A percentile compares a stretch with the other conserved stretches of the same genome.
Evolutionary conservation across 1,140 invertebrate species (phyloP).

Genomic region (Mizuhopecten yessoensis): DNA sequence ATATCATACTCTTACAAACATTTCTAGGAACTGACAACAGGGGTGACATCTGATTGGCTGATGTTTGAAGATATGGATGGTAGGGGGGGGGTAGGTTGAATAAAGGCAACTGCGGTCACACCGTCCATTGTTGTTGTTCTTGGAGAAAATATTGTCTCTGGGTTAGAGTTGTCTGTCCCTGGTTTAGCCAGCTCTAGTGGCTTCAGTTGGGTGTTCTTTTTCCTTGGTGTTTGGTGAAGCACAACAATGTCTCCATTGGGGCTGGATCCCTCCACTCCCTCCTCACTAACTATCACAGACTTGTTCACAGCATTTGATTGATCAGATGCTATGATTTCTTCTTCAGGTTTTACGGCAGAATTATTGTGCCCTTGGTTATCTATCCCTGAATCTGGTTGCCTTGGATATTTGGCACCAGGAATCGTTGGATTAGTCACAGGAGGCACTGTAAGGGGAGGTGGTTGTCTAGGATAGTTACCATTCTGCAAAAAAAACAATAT

Average conservation of each 20-base stretch:
- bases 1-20: background rate
- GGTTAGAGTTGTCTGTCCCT: background rate
- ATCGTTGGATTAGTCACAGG: background rate
- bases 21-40: conserved; percentile 30
- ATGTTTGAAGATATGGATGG: conserved; percentile 24
- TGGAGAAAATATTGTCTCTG: conserved; percentile 26
- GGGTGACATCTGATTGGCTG: conserved; percentile 19
- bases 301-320: background rate
- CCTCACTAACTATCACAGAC: background rate
- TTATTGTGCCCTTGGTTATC: background rate
- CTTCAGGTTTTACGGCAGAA: background rate
- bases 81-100: background rate
- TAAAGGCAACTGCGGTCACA: background rate
- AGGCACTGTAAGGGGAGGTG: background rate
- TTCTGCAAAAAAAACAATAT: background rate
- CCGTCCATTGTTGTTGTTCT: background rate
- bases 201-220: background rate
- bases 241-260: background rate
- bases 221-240: background rate
- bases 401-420: background rate
- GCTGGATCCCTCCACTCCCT: background rate
- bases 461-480: background rate
- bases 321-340: background rate
- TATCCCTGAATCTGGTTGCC: conserved; percentile 12
- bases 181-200: background rate